Conservation (phyloP, 2,113 vertebrate species). For the Cricetomys ansorgei region DNA sequence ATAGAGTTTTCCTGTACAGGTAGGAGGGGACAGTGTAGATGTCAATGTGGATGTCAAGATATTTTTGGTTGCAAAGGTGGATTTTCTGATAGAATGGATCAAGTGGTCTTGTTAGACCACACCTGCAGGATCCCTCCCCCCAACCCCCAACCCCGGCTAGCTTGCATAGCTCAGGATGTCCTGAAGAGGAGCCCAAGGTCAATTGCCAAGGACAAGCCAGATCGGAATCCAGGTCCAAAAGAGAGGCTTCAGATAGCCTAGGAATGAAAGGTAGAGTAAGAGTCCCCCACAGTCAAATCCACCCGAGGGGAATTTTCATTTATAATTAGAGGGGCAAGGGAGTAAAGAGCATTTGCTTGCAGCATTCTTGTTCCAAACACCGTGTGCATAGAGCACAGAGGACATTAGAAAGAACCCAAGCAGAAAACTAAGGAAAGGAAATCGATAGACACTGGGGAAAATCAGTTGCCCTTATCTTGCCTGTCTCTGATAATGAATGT, state of each 20-base stretch:
- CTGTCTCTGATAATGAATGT: conserved; percentile 78
- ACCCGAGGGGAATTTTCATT: conserved; percentile 52
- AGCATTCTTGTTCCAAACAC: conserved; percentile 42
- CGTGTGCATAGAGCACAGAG: conserved; percentile 41
- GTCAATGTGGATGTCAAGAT: neutral
- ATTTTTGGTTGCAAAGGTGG: conserved; percentile 4
- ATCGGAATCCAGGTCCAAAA: neutral
- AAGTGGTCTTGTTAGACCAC: neutral
- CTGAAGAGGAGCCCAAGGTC: neutral
- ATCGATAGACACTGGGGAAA: conserved; percentile 73
- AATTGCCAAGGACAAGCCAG: neutral
- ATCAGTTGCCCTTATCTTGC: conserved; percentile 72
- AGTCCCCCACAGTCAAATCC: neutral
- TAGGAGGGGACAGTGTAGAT: neutral
- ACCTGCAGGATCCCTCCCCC: neutral
- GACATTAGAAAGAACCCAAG: conserved; percentile 67
- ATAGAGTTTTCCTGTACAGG: neutral
- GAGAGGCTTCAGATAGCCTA: neutral
- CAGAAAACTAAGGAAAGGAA: conserved; percentile 75
- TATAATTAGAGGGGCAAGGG: conserved; percentile 58
- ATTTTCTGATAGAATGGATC: neutral
- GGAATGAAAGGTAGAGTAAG: neutral
- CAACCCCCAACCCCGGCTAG: no score
- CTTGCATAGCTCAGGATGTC: neutral
- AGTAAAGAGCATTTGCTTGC: conserved; percentile 39